Base-by-base conservation (phyloP, 2,888 invertebrate species). In the Brachypterus glaber region DNA sequence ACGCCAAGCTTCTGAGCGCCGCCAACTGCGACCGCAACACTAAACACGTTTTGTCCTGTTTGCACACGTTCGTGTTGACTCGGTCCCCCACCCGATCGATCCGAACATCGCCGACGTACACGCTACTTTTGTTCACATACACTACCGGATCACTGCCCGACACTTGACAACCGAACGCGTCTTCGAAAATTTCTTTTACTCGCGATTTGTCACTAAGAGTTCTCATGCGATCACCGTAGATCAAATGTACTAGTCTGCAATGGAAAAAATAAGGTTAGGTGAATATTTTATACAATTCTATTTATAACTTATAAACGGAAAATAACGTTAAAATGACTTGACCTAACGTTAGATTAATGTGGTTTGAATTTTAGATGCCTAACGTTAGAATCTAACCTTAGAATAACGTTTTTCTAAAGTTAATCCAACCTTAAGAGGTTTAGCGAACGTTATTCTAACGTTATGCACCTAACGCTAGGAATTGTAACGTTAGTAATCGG, bases 201-300 rank as follows among this genome's bases (percentile, higher is more conserved):
- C 72, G 76, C n/a, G 70, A 60, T 60, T 83, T 84, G 60, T 96
- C 95, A 41, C 73, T 71, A 0, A 65, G 58, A 4, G 81, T 82
- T 46, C 95, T 73, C 87, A 96, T 88, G 43, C 96, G 74, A 55
- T 87, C 83, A 11, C 79, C 75, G 58, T 93, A 97, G 17, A 96
- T 75, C 48, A 95, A 70, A 46, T 83, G 76, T 30, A 91, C 76
- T 49, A n/a, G n/a, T n/a, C n/a, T n/a, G n/a, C 76, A 76, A 50
- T n/a, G 72, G n/a, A n/a, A n/a, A n/a, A n/a, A n/a, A n/a, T n/a
- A n/a, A n/a, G n/a, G n/a, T n/a, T n/a, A n/a, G n/a, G n/a, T n/a
- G n/a, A n/a, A n/a, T n/a, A n/a, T n/a, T n/a, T n/a, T n/a, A n/a
- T n/a, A n/a, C n/a, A n/a, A n/a, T n/a, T n/a, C n/a, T n/a, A n/a